Evolutionary conservation across 2,113 vertebrate genomes (phyloP).

Genomic region (Tachysurus fulvidraco): DNA sequence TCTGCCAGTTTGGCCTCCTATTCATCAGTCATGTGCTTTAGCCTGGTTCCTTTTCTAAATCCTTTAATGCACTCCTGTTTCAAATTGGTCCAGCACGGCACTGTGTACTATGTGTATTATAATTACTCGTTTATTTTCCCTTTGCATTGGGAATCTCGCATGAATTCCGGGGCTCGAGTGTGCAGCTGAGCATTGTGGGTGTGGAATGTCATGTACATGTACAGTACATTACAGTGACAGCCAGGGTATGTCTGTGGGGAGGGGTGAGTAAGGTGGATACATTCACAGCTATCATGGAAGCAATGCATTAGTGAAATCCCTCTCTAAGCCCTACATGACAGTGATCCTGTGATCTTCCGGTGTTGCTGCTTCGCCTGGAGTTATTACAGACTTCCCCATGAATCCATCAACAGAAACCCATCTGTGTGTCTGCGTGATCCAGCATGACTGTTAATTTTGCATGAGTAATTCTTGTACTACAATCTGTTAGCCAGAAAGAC

Average conservation of each 20-base stretch:
- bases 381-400: not conserved
- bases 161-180: slow-evolving; percentile 51
- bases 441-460: slow-evolving; percentile 24
- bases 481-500: not conserved
- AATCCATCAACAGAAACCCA: not conserved
- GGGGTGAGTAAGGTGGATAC: not conserved
- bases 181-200: slow-evolving; percentile 48
- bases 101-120: slow-evolving; percentile 65
- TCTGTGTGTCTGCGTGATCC: slow-evolving; percentile 1
- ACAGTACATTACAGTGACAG: slow-evolving; percentile 59
- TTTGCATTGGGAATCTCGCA: slow-evolving; percentile 31
- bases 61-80: slow-evolving; percentile 68
- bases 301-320: slow-evolving; percentile 4
- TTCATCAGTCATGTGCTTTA: slow-evolving; percentile 54
- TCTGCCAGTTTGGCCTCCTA: slow-evolving; percentile 36
- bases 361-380: not conserved
- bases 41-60: slow-evolving; percentile 62
- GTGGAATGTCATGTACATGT: slow-evolving; percentile 50
- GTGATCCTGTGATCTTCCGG: slow-evolving; percentile 4
- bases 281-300: not conserved
- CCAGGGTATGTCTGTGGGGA: slow-evolving; percentile 29
- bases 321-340: not conserved
- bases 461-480: slow-evolving; percentile 21
- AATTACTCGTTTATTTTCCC: slow-evolving; percentile 63
- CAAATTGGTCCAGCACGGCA: slow-evolving; percentile 68